Conservation (phyloP, 2,113 vertebrate species). For the Rhegmatorhina hoffmannsi region DNA sequence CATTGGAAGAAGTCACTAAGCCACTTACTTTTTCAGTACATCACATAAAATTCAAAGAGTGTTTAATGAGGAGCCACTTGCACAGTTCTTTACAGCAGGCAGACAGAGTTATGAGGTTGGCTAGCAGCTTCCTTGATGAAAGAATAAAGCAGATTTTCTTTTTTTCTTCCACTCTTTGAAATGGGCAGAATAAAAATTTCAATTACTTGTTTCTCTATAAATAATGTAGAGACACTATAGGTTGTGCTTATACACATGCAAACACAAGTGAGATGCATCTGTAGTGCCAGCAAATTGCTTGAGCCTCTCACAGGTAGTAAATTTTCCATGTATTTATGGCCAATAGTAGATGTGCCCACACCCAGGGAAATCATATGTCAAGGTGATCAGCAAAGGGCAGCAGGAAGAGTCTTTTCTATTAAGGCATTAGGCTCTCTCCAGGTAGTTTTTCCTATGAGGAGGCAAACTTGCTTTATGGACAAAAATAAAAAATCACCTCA, state of each 20-base stretch:
- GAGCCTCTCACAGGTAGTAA: neutral
- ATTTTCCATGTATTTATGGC: neutral
- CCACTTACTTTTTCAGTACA: conserved; percentile 21
- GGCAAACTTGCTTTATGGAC: neutral
- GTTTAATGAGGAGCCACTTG: conserved; percentile 47
- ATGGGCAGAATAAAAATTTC: conserved; percentile 49
- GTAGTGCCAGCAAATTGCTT: neutral
- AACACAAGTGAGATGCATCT: neutral
- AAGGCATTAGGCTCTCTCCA: neutral
- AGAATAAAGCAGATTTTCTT: neutral
- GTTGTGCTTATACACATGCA: neutral
- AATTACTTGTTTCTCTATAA: conserved; percentile 57
- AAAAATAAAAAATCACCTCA: neutral
- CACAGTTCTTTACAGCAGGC: neutral
- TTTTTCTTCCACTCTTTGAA: neutral
- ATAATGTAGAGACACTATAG: neutral
- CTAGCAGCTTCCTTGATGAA: conserved; percentile 41
- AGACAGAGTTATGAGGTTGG: conserved; percentile 54
- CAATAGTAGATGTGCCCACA: neutral
- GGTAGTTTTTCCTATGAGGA: neutral
- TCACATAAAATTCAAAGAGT: conserved; percentile 51
- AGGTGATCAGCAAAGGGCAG: conserved; percentile 4
- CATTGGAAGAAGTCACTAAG: conserved; percentile 21
- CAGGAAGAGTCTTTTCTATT: neutral
- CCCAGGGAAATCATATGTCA: neutral